phyloP scores from a whole-genome alignment of 2,888 invertebrate species.

The Catonia carolina region DNA sequence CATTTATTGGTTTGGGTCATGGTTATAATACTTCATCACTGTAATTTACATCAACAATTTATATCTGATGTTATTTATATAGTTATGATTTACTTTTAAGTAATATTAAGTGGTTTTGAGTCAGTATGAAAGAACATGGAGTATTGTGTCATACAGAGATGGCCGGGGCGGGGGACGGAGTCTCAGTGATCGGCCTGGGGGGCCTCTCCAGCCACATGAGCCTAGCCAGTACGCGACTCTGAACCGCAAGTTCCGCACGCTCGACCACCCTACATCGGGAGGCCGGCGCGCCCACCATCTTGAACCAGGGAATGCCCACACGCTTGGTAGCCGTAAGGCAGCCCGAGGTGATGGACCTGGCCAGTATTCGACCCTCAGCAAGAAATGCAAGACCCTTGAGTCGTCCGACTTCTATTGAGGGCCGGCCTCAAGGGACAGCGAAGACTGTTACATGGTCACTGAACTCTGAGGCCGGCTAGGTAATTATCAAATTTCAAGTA shows the following conservation, averaged over 20 bases:
- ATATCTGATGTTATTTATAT: too few relatives aligned
- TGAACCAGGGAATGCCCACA: slow-evolving; percentile 44
- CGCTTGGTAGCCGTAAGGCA: slow-evolving; percentile 56
- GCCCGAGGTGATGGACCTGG: slow-evolving; percentile 59
- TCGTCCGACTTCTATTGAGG: slow-evolving; percentile 93
- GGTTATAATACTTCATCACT: too few relatives aligned
- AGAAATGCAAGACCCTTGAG: slow-evolving; percentile 92
- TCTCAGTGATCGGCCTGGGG: slow-evolving; percentile 34
- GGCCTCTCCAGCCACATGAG: slow-evolving; percentile 33
- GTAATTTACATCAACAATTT: too few relatives aligned
- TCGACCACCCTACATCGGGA: slow-evolving; percentile 34
- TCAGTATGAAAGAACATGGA: too few relatives aligned
- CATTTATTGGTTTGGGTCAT: too few relatives aligned
- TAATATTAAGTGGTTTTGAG: too few relatives aligned
- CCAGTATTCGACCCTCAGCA: slow-evolving; percentile 92
- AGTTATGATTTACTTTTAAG: too few relatives aligned
- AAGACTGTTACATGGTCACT: slow-evolving; percentile 20
- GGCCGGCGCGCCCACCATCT: slow-evolving; percentile 38
- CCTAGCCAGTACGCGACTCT: slow-evolving; percentile 38
- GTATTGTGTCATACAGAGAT: slow-evolving; percentile 17
- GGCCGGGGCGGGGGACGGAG: slow-evolving; percentile 26
- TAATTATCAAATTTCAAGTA: not conserved
- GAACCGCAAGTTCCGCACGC: slow-evolving; percentile 37
- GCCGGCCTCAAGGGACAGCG: slow-evolving; percentile 48
- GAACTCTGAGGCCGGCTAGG: slow-evolving; percentile 22